Evolutionary conservation across 2,113 vertebrate species (phyloP), one percentile per base, ranked within the genome.

Genomic region (Lepus europaeus): DNA sequence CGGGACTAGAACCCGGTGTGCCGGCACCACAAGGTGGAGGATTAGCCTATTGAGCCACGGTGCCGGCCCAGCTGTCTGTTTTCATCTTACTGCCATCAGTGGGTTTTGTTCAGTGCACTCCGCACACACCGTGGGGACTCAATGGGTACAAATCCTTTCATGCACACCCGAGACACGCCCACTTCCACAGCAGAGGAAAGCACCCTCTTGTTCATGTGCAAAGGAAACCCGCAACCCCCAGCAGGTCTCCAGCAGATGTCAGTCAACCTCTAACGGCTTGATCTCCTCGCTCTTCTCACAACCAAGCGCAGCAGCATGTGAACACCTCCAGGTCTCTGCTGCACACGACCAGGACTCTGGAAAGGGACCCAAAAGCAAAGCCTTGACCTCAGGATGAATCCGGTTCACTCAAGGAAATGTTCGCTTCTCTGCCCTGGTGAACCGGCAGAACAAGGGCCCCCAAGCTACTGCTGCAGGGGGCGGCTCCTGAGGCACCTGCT

Each of bases 151-250:
- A 23, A 5, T 68, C 23, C 86, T 33, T 66, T 79, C 53, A 81
- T 66, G 39, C 11, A 14, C 19, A 53, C 36, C 51, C 85, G 22
- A 89, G 76, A 91, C 13, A 22, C n/a, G 49, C 23, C 68, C 84
- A 63, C 53, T 92, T 91, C 36, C 68, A 72, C 90, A 69, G 56
- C n/a, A 88, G 22, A 92, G 49, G 25, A 91, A 85, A 81, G 69
- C 14, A 19, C 20, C 66, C 20, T 92, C 53, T 2, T 8, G 56
- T 23, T 4, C 59, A 51, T 84, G 61, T 64, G n/a, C 8, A 31
- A 70, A 87, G 31, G 45, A 33, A 70, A 68, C 3, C 9, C 36
- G 68, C 29, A 31, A 53, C 80, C 49, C 5, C 23, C 8, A 29
- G 49, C 14, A 56, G 1, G 2, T 16, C 80, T 81, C 33, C 81